These are phyloP conservation scores for Cantharis rustica DNA, from an alignment of 2,888 invertebrate species.

Conservation along the genomic window DNA sequence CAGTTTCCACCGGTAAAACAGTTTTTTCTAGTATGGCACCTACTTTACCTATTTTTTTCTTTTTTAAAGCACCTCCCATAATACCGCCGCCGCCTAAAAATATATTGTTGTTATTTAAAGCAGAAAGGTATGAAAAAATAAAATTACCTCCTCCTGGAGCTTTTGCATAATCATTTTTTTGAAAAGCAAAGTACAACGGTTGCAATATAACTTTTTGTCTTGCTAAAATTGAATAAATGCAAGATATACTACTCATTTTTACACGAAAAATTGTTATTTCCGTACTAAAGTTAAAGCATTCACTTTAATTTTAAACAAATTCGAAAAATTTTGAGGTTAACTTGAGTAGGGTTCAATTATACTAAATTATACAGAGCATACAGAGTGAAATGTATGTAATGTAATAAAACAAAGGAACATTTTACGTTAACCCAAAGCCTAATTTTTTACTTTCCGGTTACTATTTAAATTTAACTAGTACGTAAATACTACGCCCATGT, in stretches of 20 bases:
- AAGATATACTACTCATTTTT: not conserved
- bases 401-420: too few species aligned
- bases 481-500: too few species aligned
- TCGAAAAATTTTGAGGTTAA: not conserved
- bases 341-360: not conserved
- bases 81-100: slow-evolving; percentile 45
- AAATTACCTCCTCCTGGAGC: not conserved
- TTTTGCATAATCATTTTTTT: slow-evolving; percentile 1
- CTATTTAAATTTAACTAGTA: too few species aligned
- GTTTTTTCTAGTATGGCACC: slow-evolving; percentile 71
- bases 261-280: not conserved
- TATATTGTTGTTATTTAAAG: not conserved
- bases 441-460: too few species aligned
- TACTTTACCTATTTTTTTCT: slow-evolving; percentile 66
- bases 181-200: not conserved
- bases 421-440: too few species aligned
- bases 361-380: not conserved
- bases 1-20: slow-evolving; percentile 82
- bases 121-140: not conserved
- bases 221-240: not conserved
- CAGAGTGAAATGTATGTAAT: not conserved
- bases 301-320: not conserved
- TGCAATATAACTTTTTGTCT: not conserved
- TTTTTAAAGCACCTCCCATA: slow-evolving; percentile 58
- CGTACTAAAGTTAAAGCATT: not conserved